These are phyloP conservation scores for Sinocyclocheilus rhinocerous DNA, from an alignment of 2,113 vertebrate genomes.

Conservation along the genomic window DNA sequence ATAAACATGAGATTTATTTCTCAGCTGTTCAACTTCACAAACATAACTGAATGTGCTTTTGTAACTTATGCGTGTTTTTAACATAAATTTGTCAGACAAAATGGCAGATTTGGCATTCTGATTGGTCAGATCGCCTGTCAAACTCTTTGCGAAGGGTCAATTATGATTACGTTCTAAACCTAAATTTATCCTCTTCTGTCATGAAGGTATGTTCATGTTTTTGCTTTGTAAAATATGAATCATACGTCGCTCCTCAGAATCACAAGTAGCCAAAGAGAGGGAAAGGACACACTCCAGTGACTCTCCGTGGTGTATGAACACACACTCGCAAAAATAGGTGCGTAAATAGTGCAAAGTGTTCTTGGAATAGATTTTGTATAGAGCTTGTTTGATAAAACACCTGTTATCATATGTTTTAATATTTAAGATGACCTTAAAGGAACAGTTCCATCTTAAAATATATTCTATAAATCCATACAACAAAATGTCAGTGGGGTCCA, in stretches of 20 bases:
- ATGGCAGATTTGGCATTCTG: too few species aligned
- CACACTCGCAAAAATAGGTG: neutral
- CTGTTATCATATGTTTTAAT: neutral
- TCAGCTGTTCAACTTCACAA: too few species aligned
- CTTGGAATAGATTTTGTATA: neutral
- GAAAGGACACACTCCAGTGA: constrained; percentile 28
- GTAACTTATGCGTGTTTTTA: too few species aligned
- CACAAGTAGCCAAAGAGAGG: neutral
- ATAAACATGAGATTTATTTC: too few species aligned
- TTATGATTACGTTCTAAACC: neutral
- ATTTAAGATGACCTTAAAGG: neutral
- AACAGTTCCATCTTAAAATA: neutral
- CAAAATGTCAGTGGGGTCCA: neutral
- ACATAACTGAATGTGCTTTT: too few species aligned
- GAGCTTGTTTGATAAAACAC: neutral
- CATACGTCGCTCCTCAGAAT: neutral
- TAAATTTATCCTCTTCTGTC: neutral
- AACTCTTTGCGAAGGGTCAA: too few species aligned
- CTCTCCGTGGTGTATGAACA: constrained; percentile 10
- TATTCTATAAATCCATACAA: neutral
- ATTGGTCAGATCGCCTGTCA: too few species aligned
- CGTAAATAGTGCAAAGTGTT: neutral
- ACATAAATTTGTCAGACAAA: too few species aligned
- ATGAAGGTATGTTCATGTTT: neutral
- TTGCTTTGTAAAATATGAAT: neutral